phyloP scores from a whole-genome alignment of 2,797 vertebrate genomes.

The Gastrophryne carolinensis region DNA sequence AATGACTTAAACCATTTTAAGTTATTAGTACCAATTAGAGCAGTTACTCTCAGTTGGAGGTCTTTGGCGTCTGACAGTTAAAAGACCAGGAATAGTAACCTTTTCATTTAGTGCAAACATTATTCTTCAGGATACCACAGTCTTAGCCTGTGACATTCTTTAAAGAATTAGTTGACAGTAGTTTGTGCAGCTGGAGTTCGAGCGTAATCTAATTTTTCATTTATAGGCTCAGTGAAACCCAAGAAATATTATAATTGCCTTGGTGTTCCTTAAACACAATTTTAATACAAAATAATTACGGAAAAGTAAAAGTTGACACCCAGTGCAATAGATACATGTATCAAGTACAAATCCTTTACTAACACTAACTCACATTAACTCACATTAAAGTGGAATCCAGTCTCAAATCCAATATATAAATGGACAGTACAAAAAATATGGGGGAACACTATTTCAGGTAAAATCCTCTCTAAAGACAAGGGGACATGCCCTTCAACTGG shows the following conservation, averaged over 20 bases:
- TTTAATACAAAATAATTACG: no score
- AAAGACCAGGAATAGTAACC: neutral
- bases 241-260: neutral
- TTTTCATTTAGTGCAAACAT: neutral
- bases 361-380: no score
- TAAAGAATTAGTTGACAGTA: neutral
- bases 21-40: neutral
- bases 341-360: no score
- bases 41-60: neutral
- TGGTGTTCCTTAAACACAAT: conserved; percentile 6
- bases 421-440: no score
- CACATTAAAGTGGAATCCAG: no score
- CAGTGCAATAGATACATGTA: no score
- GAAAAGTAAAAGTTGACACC: no score
- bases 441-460: no score
- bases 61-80: neutral
- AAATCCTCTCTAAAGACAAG: no score
- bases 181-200: neutral
- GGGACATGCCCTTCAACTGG: no score
- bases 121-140: neutral
- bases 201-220: neutral
- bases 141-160: neutral
- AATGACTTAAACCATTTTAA: no score
- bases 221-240: conserved; percentile 10
- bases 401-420: no score